A percentile compares a stretch with the other conserved stretches of the same genome.
Conservation (phyloP, 2,797 vertebrate species). For the Loris lydekkerianus region DNA sequence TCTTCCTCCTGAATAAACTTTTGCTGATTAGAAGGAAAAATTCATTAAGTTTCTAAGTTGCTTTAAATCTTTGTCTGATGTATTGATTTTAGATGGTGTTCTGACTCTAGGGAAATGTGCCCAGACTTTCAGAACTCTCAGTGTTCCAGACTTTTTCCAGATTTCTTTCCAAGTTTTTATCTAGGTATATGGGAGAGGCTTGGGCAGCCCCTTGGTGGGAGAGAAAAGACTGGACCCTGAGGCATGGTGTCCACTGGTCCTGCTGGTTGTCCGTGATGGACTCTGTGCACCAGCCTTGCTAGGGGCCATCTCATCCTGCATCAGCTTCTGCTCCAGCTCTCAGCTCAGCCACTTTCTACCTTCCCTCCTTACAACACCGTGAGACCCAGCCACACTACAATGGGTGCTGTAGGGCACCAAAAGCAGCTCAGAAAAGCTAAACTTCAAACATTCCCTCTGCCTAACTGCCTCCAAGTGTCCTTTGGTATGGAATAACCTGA, state of each 20-base stretch:
- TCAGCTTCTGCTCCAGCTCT: background rate
- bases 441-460: background rate
- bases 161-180: background rate
- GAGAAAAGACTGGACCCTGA: background rate
- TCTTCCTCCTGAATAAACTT: background rate
- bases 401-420: background rate
- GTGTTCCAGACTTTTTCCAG: background rate
- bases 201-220: background rate
- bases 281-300: background rate
- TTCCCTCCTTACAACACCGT: background rate
- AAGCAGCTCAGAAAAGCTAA: background rate
- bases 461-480: background rate
- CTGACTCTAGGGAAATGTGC: background rate
- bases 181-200: background rate
- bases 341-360: background rate
- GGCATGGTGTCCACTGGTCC: background rate
- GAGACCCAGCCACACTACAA: background rate
- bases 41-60: background rate
- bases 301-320: background rate
- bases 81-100: slow-evolving; percentile 35
- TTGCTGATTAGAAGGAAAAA: slow-evolving; percentile 25
- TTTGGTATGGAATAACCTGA: background rate
- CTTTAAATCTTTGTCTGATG: slow-evolving; percentile 3
- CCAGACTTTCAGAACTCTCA: background rate
- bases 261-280: too few relatives aligned